Percentiles rank a stretch among this genome's conserved stretches.
Evolutionary conservation across 2,888 invertebrate species (phyloP).

Genomic region (Acanthopleura granulata): DNA sequence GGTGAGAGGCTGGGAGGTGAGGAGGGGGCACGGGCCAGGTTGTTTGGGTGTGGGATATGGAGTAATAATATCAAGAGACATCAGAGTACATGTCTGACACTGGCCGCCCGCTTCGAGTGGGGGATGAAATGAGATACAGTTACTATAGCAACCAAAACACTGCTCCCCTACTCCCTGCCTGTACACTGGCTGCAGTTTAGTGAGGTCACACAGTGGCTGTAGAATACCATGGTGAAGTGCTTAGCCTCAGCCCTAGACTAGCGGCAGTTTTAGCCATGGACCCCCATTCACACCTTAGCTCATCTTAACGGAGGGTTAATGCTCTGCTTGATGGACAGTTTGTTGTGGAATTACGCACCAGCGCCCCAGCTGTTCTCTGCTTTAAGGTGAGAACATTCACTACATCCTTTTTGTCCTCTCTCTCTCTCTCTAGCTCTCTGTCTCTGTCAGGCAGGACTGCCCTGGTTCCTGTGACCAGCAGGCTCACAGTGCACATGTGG

Average conservation of each 20-base stretch:
- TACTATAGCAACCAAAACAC: constrained; percentile 17
- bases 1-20: too few species aligned
- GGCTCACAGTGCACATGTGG: too few species aligned
- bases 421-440: too few species aligned
- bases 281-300: neutral
- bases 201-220: constrained; percentile 10
- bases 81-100: neutral
- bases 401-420: too few species aligned
- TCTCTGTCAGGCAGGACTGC: too few species aligned
- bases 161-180: constrained; percentile 10
- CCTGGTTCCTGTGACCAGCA: too few species aligned
- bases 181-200: neutral
- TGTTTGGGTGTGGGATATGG: neutral
- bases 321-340: neutral
- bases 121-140: constrained; percentile 17
- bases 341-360: neutral
- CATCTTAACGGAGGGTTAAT: neutral
- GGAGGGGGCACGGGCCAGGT: too few species aligned
- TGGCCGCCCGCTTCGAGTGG: neutral
- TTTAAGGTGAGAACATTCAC: too few species aligned
- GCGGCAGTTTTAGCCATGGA: neutral
- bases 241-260: neutral
- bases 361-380: too few species aligned
- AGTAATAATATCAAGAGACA: neutral
- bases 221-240: neutral